These are phyloP conservation scores for Anolis apletophallus DNA, from an alignment of 2,797 vertebrate species.

Conservation along the genomic window DNA sequence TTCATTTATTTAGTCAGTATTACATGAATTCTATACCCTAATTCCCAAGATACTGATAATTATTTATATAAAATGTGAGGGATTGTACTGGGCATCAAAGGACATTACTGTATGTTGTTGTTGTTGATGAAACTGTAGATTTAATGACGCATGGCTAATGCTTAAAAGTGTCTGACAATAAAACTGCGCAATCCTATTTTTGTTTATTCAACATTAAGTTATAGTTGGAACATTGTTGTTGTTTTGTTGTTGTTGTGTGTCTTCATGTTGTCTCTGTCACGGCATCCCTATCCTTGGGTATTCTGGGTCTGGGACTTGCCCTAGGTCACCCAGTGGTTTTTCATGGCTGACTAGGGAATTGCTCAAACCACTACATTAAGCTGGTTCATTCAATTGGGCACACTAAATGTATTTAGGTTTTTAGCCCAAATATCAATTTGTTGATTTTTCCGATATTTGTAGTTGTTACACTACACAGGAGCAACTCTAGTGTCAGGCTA, in stretches of 20 bases:
- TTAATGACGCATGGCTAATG: neutral
- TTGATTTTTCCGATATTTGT: neutral
- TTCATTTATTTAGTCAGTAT: constrained; percentile 4
- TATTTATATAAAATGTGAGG: constrained; percentile 7
- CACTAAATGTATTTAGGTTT: neutral
- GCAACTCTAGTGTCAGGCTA: neutral
- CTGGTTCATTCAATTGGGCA: neutral
- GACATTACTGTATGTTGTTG: neutral
- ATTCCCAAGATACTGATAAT: neutral
- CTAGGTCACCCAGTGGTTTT: too few species aligned
- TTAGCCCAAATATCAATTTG: neutral
- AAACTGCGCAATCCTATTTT: neutral
- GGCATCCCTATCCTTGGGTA: too few species aligned
- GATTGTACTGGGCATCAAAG: neutral
- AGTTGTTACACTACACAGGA: neutral
- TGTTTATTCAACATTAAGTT: neutral
- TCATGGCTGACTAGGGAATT: too few species aligned
- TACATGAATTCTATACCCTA: constrained; percentile 3
- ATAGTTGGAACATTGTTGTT: too few species aligned
- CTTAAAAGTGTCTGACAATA: neutral
- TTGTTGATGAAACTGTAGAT: neutral
- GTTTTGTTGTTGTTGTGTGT: too few species aligned
- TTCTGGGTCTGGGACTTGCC: too few species aligned
- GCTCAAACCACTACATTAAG: too few species aligned
- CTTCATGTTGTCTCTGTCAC: too few species aligned